Evolutionary conservation across 2,797 vertebrate species (phyloP).

Genomic region (Rhinella marina): DNA sequence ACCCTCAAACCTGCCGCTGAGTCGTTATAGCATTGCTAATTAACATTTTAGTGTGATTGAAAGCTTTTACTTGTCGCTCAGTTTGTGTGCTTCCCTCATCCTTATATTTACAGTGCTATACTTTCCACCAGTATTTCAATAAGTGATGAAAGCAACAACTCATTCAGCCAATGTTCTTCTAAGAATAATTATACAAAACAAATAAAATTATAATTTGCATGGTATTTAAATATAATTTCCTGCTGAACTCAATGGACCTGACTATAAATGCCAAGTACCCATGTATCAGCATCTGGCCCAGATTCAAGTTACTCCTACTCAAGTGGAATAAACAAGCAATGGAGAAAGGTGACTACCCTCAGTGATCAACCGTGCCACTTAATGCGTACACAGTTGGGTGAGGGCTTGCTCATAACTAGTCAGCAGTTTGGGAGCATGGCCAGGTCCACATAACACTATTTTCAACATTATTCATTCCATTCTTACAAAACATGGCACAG

Average conservation of each 20-base stretch:
- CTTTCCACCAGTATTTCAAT: not conserved
- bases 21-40: not conserved
- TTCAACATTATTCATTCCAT: not conserved
- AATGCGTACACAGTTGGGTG: not conserved
- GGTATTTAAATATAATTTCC: slow-evolving; percentile 11
- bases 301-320: slow-evolving; percentile 2
- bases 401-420: not conserved
- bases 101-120: not conserved
- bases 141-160: not conserved
- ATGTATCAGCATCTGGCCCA: not conserved
- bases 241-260: not conserved
- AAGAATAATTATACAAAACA: not conserved
- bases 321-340: not conserved
- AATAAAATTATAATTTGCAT: not conserved
- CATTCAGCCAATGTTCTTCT: slow-evolving; percentile 1
- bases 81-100: not conserved
- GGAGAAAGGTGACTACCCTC: slow-evolving; percentile 1
- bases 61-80: not conserved
- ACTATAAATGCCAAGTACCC: not conserved
- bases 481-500: not conserved
- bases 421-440: not conserved
- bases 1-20: not conserved
- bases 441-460: not conserved
- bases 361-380: not conserved
- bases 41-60: not conserved